phyloP scores from a whole-genome alignment of 1,140 invertebrate species.

The Bombus pyrosoma region DNA sequence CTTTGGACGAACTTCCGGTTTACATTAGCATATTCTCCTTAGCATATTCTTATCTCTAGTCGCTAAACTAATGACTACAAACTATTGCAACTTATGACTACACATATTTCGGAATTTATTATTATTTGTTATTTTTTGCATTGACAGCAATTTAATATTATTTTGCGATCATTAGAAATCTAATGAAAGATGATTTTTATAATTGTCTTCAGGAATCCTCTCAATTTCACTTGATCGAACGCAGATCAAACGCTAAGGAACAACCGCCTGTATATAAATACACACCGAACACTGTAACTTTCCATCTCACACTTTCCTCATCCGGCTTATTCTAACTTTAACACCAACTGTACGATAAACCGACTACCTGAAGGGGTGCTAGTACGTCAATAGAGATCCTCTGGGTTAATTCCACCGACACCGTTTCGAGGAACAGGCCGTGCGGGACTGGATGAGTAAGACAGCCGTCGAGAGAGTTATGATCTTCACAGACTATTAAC shows the following conservation, averaged over 20 bases:
- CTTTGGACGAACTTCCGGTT: no score
- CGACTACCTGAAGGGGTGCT: slow-evolving; percentile 5
- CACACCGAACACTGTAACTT: not conserved
- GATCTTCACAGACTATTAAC: slow-evolving; percentile 66
- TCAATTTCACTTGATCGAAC: no score
- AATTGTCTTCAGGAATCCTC: no score
- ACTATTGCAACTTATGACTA: no score
- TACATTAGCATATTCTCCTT: no score
- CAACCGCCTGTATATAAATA: not conserved
- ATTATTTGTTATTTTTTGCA: no score
- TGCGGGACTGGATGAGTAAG: slow-evolving; percentile 8
- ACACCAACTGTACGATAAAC: not conserved
- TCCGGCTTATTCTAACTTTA: not conserved
- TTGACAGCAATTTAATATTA: no score
- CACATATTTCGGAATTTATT: no score
- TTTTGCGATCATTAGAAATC: no score
- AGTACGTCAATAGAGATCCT: slow-evolving; percentile 22
- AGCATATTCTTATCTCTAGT: no score
- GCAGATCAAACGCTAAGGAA: not conserved
- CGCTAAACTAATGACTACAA: no score
- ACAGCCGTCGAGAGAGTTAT: slow-evolving; percentile 59
- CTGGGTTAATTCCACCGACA: slow-evolving; percentile 14
- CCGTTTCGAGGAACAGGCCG: slow-evolving; percentile 3
- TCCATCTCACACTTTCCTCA: not conserved
- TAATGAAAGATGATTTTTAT: no score